Evolutionary conservation across 2,113 vertebrate species (phyloP).

Genomic region (Zeus faber): DNA sequence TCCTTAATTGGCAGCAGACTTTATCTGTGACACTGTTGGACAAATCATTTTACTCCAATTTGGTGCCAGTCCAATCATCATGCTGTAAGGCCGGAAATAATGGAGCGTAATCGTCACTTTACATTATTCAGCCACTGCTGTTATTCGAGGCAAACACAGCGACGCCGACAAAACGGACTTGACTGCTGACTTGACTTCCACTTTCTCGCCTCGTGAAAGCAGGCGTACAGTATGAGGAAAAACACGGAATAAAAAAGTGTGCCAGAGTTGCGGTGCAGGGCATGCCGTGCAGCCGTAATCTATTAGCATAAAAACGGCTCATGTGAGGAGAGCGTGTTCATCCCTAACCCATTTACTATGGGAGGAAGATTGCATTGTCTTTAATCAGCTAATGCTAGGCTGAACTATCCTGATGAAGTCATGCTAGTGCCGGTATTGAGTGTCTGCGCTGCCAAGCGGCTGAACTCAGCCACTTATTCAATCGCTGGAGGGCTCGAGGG

Average conservation of each 20-base stretch:
- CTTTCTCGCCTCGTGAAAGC: too few species aligned
- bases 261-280: too few species aligned
- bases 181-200: too few species aligned
- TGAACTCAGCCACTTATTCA: slow-evolving; percentile 58
- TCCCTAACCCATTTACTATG: slow-evolving; percentile 19
- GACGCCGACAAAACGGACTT: too few species aligned
- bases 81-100: too few species aligned
- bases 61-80: slow-evolving; percentile 43
- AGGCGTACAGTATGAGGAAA: too few species aligned
- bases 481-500: slow-evolving; percentile 25
- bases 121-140: too few species aligned
- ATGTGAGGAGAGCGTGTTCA: too few species aligned
- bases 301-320: not conserved
- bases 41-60: slow-evolving; percentile 47
- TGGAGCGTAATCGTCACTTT: too few species aligned
- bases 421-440: slow-evolving; percentile 43
- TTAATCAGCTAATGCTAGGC: slow-evolving; percentile 69
- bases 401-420: slow-evolving; percentile 47
- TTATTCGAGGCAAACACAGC: too few species aligned
- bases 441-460: slow-evolving; percentile 30
- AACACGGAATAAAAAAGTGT: too few species aligned
- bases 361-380: slow-evolving; percentile 26
- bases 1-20: slow-evolving; percentile 56
- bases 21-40: slow-evolving; percentile 39
- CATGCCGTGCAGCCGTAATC: too few species aligned